A percentile compares a stretch with the other conserved stretches of the same genome.
phyloP scores from a whole-genome alignment of 2,113 vertebrate species.

The Pseudorasbora parva region DNA sequence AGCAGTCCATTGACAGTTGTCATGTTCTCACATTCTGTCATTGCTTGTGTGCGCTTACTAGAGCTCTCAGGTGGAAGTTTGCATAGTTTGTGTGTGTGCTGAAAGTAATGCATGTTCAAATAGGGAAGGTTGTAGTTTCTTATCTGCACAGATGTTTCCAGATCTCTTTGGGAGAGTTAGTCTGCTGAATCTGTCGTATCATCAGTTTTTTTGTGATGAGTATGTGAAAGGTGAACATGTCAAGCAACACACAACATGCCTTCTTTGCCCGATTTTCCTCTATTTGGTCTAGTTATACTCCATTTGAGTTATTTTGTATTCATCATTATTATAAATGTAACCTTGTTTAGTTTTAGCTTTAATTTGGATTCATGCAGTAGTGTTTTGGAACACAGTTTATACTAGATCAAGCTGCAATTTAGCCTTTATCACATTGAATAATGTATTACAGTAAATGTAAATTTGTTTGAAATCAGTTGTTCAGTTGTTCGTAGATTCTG shows the following conservation, averaged over 20 bases:
- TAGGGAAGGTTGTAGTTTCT: not conserved
- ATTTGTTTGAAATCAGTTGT: not conserved
- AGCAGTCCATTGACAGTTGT: not conserved
- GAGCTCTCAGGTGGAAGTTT: not conserved
- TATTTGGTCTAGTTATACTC: not conserved
- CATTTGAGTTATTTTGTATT: not conserved
- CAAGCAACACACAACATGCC: not conserved
- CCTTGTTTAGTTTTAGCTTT: not conserved
- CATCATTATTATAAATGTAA: not conserved
- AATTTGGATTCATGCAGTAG: not conserved
- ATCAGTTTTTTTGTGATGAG: not conserved
- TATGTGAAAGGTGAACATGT: not conserved
- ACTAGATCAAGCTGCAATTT: not conserved
- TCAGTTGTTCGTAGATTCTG: not conserved
- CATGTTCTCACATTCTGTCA: not conserved
- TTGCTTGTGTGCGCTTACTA: not conserved
- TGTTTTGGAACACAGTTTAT: not conserved
- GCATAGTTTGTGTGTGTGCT: not conserved
- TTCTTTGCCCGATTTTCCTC: not conserved
- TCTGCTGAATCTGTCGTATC: not conserved
- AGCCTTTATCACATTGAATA: not conserved
- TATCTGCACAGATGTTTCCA: not conserved
- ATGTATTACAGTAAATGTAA: not conserved
- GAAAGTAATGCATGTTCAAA: not conserved
- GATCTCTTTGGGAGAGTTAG: not conserved